Evolutionary conservation across 2,113 vertebrate genomes (phyloP), one percentile per base, ranked within the genome.

Genomic region (Orientallactaga bullata): DNA sequence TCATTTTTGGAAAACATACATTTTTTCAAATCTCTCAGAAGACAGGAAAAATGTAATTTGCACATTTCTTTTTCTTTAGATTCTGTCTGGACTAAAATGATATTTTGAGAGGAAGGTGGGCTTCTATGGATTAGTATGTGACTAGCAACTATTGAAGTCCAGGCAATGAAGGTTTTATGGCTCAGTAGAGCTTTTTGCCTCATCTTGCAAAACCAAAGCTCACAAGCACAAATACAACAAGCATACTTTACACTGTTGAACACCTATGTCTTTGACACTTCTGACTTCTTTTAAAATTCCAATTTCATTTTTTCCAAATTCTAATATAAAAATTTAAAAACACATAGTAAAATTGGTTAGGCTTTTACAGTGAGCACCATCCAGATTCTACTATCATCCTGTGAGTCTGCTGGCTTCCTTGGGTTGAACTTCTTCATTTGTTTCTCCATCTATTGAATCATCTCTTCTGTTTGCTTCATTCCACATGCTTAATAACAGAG

Each of bases 1-100:
- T 90, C 10, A 58, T 83, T 76, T 90, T 51, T 94, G 24, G 58
- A 85, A 93, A 94, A 66, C 17, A 32, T 60, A 21, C 16, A 39
- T 32, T 63, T 77, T 12, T 74, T 68, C 76, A 8, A 63, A 30
- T 47, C 9, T 90, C 10, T 69, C 20, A 84, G 85, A 79, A 15
- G 47, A 11, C 51, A 30, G 0, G 23, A 4, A 30, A 66, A 89
- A 23, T 37, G 1, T 10, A 85, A 42, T 26, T 18, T 63, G 8
- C 11, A 7, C 32, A 5, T 51, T 55, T 55, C 55, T 65, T 68
- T 61, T 26, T 20, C 3, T 5, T 18, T 60, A 91, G 4, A 79
- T 69, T 81, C 60, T 66, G 26, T 92, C 58, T 71, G 18, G 63
- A 16, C 0, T 69, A n/a, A 87, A 17, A n/a, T 28, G 39, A 2